Evolutionary conservation across 2,113 vertebrate species (phyloP).

Genomic region (Hippocampus zosterae): DNA sequence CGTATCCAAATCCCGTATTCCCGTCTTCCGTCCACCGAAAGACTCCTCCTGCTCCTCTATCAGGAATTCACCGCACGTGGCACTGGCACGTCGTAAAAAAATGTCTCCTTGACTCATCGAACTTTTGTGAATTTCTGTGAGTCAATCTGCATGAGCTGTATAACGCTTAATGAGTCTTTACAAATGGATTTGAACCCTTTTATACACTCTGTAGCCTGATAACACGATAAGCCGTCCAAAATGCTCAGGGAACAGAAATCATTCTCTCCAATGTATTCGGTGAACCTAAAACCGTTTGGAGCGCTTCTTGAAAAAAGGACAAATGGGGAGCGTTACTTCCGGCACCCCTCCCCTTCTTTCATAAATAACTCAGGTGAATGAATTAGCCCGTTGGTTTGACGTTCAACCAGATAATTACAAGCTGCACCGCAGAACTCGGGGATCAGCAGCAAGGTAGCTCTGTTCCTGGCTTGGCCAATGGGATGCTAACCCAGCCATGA

Average conservation of each 20-base stretch:
- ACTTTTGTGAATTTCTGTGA: constrained; percentile 57
- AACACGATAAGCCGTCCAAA: background rate
- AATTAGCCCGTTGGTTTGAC: constrained; percentile 69
- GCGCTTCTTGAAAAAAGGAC: constrained; percentile 48
- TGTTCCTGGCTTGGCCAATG: constrained; percentile 49
- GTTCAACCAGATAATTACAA: constrained; percentile 70
- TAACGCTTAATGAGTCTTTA: constrained; percentile 64
- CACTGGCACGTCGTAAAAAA: constrained; percentile 63
- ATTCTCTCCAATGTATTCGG: constrained; percentile 15
- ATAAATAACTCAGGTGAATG: constrained; percentile 73
- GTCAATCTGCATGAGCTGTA: constrained; percentile 52
- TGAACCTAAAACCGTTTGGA: constrained; percentile 32
- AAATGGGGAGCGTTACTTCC: constrained; percentile 52
- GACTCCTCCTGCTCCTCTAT: constrained; percentile 35
- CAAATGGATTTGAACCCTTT: constrained; percentile 40
- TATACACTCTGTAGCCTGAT: no score
- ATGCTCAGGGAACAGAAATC: background rate
- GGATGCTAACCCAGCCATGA: constrained; percentile 68
- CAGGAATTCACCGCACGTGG: constrained; percentile 58
- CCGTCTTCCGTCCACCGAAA: constrained; percentile 61
- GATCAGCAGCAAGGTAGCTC: constrained; percentile 39
- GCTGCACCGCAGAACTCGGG: constrained; percentile 39
- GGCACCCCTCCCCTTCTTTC: constrained; percentile 4
- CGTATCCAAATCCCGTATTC: constrained; percentile 58
- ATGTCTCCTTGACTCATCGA: constrained; percentile 64